Evolutionary conservation across 2,113 vertebrate genomes (phyloP).

Genomic region (Salminus brasiliensis): DNA sequence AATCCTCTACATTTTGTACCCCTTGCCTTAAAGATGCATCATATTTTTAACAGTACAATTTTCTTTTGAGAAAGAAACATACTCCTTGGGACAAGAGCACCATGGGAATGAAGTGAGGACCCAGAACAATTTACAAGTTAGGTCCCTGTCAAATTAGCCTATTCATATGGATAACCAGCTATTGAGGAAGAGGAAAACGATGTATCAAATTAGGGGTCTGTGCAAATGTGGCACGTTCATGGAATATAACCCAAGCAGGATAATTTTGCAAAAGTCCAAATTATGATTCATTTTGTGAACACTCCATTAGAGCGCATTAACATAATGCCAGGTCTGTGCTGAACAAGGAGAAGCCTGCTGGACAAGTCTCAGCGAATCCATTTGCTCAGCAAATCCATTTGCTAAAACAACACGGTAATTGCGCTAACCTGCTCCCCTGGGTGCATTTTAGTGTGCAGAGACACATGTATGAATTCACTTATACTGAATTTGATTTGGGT

Average conservation of each 20-base stretch:
- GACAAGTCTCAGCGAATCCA: constrained; percentile 60
- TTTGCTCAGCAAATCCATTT: constrained; percentile 66
- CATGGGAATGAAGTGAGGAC: background rate
- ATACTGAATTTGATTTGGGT: constrained; percentile 46
- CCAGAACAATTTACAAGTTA: background rate
- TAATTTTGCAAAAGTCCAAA: constrained; percentile 42
- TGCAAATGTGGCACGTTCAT: constrained; percentile 38
- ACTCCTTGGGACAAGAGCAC: background rate
- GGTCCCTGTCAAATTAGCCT: background rate
- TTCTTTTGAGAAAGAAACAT: too few relatives aligned
- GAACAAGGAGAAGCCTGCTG: constrained; percentile 39
- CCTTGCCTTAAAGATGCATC: background rate
- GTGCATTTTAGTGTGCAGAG: constrained; percentile 50
- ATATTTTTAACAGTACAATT: too few relatives aligned
- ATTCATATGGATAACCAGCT: background rate
- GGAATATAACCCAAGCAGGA: constrained; percentile 34
- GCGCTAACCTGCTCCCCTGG: constrained; percentile 50
- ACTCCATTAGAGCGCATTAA: constrained; percentile 51
- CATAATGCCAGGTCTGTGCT: constrained; percentile 45
- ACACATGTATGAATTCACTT: constrained; percentile 58
- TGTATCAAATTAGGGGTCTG: constrained; percentile 25
- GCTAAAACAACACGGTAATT: constrained; percentile 62
- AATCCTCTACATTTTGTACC: background rate
- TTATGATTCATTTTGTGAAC: constrained; percentile 43
- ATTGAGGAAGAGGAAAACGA: constrained; percentile 1